These are phyloP conservation scores for Nomada ruficornis DNA, from an alignment of 2,888 invertebrate genomes.

Conservation along the genomic window DNA sequence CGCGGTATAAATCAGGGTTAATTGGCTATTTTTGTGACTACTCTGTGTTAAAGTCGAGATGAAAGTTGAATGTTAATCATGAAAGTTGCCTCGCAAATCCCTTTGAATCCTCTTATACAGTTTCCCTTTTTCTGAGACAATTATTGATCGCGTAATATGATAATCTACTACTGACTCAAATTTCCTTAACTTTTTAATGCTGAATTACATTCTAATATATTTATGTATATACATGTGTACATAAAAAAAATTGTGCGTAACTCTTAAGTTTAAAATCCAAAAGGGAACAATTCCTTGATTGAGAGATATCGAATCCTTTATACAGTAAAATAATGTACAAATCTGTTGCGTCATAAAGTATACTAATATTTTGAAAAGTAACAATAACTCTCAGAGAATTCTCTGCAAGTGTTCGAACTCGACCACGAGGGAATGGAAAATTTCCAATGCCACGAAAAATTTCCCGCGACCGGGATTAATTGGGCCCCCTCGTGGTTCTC, in stretches of 20 bases:
- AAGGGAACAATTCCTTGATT: no score
- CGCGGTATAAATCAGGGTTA: not conserved
- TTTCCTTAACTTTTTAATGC: no score
- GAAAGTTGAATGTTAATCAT: not conserved
- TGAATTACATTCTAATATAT: no score
- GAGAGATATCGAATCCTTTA: no score
- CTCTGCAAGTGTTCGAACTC: slow-evolving; percentile 30
- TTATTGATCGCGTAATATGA: not conserved
- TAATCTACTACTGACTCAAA: no score
- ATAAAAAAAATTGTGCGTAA: no score
- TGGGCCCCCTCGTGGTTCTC: slow-evolving; percentile 26
- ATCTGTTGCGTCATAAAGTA: no score
- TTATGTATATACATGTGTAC: no score
- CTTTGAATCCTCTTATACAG: not conserved
- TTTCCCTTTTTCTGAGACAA: not conserved
- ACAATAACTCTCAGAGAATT: no score
- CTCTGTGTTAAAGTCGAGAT: not conserved
- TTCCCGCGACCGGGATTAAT: slow-evolving; percentile 56
- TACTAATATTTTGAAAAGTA: no score
- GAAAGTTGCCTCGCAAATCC: not conserved
- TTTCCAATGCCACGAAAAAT: slow-evolving; percentile 42
- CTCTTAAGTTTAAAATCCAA: no score
- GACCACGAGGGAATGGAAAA: slow-evolving; percentile 40
- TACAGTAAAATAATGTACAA: no score
- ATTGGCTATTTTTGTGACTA: not conserved